These are phyloP conservation scores for Phoxinus dragarum DNA, from an alignment of 2,797 vertebrate genomes.

Conservation along the genomic window DNA sequence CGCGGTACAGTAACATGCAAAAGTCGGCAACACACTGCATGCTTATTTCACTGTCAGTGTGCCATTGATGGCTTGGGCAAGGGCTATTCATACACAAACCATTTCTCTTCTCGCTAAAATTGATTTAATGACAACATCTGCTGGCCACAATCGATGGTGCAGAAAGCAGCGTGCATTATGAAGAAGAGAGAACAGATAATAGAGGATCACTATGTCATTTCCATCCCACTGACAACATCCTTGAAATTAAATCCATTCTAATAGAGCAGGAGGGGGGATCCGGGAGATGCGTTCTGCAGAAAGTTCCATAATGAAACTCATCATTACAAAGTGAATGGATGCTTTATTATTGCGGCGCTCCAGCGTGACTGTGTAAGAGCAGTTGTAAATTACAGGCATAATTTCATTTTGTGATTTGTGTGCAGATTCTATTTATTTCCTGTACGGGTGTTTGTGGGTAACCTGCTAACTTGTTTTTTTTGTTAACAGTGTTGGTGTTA, in stretches of 20 bases:
- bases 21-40: conserved; percentile 65
- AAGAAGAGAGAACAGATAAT: conserved; percentile 79
- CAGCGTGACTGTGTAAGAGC: conserved; percentile 21
- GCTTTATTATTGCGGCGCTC: conserved; percentile 23
- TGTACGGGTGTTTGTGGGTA: background rate
- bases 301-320: conserved; percentile 38
- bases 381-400: conserved; percentile 27
- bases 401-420: conserved; percentile 29
- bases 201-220: conserved; percentile 77
- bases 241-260: conserved; percentile 68
- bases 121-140: conserved; percentile 82
- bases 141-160: conserved; percentile 78
- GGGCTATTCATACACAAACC: conserved; percentile 78
- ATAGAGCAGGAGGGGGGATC: conserved; percentile 40
- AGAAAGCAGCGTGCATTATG: conserved; percentile 77
- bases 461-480: conserved; percentile 2
- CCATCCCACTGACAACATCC: conserved; percentile 75
- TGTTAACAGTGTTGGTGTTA: background rate
- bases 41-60: conserved; percentile 69
- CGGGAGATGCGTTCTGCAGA: conserved; percentile 22
- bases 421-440: background rate
- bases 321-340: conserved; percentile 44
- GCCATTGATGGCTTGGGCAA: conserved; percentile 73
- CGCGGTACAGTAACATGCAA: conserved; percentile 20
- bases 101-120: conserved; percentile 79